A percentile compares a stretch with the other conserved stretches of the same genome.
Evolutionary conservation across 92 coral and sea anemone genomes (phyloP).

Genomic region (Porites cylindrica): DNA sequence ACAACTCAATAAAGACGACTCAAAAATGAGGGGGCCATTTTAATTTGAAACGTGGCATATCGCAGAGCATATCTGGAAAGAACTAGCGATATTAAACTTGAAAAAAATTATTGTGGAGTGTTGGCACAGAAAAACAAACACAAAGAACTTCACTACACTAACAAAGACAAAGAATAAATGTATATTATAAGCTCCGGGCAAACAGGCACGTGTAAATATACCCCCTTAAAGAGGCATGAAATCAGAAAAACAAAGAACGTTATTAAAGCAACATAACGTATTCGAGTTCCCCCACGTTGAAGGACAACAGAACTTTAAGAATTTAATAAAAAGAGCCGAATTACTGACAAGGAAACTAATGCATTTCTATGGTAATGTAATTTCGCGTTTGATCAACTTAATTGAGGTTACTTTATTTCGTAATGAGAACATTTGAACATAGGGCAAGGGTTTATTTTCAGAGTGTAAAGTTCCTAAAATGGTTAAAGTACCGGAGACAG

Average conservation of each 20-base stretch:
- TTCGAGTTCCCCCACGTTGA: constrained; percentile 92
- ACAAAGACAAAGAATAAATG: constrained; percentile 40
- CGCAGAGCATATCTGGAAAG: neutral
- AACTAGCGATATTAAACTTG: neutral
- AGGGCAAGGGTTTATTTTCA: constrained; percentile 21
- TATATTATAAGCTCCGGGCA: constrained; percentile 66
- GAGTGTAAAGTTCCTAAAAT: constrained; percentile 26
- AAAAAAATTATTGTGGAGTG: neutral
- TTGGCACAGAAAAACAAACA: constrained; percentile 30
- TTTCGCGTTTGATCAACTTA: constrained; percentile 30
- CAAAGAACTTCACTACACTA: constrained; percentile 18
- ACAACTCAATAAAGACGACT: neutral
- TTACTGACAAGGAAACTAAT: constrained; percentile 50
- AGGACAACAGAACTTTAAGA: constrained; percentile 59
- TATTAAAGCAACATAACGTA: constrained; percentile 69
- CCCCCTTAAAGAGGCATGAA: constrained; percentile 90
- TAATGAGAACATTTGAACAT: constrained; percentile 25
- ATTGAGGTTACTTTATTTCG: constrained; percentile 16
- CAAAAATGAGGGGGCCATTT: neutral
- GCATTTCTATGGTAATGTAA: constrained; percentile 53
- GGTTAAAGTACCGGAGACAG: constrained; percentile 68
- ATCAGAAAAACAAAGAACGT: constrained; percentile 68
- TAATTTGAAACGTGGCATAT: neutral
- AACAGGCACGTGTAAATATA: constrained; percentile 80
- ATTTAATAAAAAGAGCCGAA: constrained; percentile 60